Evolutionary conservation across 2,113 vertebrate genomes (phyloP), one percentile per base, ranked within the genome.

Genomic region (Peromyscus maniculatus): DNA sequence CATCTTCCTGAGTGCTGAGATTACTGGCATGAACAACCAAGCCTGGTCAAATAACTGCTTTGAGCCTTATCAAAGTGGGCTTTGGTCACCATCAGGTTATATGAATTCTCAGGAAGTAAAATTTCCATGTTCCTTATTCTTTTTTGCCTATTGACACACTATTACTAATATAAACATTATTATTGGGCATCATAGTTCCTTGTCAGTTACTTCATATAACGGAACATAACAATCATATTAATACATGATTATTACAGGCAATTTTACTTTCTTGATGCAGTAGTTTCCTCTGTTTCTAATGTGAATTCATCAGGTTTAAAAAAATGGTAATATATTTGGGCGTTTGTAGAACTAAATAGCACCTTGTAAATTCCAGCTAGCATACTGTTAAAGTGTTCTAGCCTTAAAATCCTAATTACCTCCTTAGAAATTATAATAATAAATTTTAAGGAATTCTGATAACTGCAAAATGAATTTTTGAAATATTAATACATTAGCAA

Each of bases 401-500:
- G 94, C 95, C 62, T 96, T 72, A 55, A 95, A 91, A 93, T 82
- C 9, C 66, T 80, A 96, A 95, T 87, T 89, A 92, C 71, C 92
- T 94, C 80, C 52, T 90, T 78, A 91, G 36, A 96, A 95, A 94
- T 82, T 96, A 89, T 82, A 89, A 69, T 90, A 87, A 59, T 94
- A 80, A 49, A 91, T 91, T 95, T 96, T 57, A 93, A 78, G 36
- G 11, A 92, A 82, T 19, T 93, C 95, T 94, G 31, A 59, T 95
- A 67, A 91, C 28, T 97, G 2, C 28, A 84, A 36, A 93, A 24
- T 79, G 28, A 97, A 57, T 17, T 91, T 71, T 92, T 74, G 46
- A 97, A 95, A 91, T 91, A 94, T 87, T 96, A 97, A 89, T 91
- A 88, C n/a, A 69, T 91, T 95, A 96, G 75, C 46, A 88, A 89